phyloP scores from a whole-genome alignment of 64 coral and sea anemone species.

The Actinia equina region DNA sequence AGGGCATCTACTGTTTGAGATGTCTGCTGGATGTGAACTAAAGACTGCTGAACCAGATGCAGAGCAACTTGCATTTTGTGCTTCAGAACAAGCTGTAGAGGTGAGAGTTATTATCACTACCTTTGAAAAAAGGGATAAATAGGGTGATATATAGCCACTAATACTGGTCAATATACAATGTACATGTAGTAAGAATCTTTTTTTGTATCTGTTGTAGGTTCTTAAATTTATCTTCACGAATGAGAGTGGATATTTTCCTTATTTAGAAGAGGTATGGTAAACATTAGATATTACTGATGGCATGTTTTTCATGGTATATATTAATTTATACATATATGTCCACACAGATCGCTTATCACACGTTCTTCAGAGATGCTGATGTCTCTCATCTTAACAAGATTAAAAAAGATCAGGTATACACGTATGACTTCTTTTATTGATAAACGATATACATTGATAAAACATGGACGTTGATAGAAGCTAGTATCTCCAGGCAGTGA shows the following conservation, averaged over 20 bases:
- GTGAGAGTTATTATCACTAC: neutral
- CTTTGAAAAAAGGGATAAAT: too few species aligned
- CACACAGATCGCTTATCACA: slow-evolving; percentile 30
- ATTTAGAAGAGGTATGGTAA: slow-evolving; percentile 48
- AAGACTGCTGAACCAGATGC: slow-evolving; percentile 44
- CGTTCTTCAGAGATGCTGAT: slow-evolving; percentile 53
- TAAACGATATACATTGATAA: too few species aligned
- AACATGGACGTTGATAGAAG: too few species aligned
- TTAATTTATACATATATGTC: neutral
- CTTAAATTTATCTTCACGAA: slow-evolving; percentile 44
- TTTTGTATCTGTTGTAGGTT: slow-evolving; percentile 9
- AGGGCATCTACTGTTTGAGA: slow-evolving; percentile 61
- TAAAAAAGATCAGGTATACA: neutral
- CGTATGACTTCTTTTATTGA: neutral
- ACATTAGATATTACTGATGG: neutral
- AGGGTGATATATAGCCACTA: neutral
- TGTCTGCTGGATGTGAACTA: slow-evolving; percentile 51
- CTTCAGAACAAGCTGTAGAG: slow-evolving; percentile 35
- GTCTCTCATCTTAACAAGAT: slow-evolving; percentile 32
- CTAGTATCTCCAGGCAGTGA: neutral
- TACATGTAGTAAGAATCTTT: neutral
- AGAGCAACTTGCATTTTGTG: slow-evolving; percentile 33
- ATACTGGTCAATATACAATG: neutral
- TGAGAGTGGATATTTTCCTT: slow-evolving; percentile 47
- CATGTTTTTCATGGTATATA: neutral